Evolutionary conservation across 2,113 vertebrate species (phyloP), one percentile per base, ranked within the genome.

Genomic region (Ascaphus truei): DNA sequence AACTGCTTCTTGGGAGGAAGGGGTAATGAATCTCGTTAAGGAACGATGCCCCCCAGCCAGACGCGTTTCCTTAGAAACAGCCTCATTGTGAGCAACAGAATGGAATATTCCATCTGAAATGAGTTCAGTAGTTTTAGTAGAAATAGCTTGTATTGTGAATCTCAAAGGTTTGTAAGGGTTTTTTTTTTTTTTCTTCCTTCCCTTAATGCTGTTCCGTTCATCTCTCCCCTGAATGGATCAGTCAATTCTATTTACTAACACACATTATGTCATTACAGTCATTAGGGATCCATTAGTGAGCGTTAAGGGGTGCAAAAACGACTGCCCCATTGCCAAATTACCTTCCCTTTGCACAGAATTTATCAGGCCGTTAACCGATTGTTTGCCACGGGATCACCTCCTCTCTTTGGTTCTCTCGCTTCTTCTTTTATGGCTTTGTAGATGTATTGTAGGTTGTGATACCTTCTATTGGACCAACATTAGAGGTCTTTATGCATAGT

Each of bases 201-300:
- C 57, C 47, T 25, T 61, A 61, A 61, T 67, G 67, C 53, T 34
- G n/a, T 61, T 68, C 43, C 53, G 23, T 74, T 69, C 68, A 72
- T 73, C 62, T 78, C 56, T 72, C 47, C 26, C 65, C 74, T 79
- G 73, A 64, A 64, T 45, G 25, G 69, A 31, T 53, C 41, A 76
- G 62, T 72, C 59, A 69, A 62, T 55, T 79, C 75, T 71, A 75
- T 47, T 65, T 50, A 50, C 48, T 69, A 75, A 39, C 60, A 79
- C 52, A 29, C 67, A 79, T 65, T 77, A 39, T 75, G 62, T 63
- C 78, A 75, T 85, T 81, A 80, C 1, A 81, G 72, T 79, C 79
- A 89, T 87, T 86, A 83, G 25, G 37, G 79, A 83, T 80, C 77
- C 81, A 84, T 88, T 84, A 88, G 79, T 37, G 29, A 47, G 71